phyloP scores from a whole-genome alignment of 2,113 vertebrate species.

The Acrocephalus kingi region DNA sequence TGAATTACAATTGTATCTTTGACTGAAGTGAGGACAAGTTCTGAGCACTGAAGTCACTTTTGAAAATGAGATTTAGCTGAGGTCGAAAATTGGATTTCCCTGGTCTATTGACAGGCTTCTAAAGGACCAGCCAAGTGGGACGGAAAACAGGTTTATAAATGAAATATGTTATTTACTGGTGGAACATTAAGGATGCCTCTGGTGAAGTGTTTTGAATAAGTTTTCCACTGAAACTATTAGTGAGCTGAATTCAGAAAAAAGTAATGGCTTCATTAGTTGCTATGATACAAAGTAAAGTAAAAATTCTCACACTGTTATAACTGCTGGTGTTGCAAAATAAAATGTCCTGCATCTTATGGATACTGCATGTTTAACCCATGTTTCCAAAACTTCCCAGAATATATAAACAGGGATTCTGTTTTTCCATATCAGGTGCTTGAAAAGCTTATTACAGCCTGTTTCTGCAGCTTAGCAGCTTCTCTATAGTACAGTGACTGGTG shows the following conservation, averaged over 20 bases:
- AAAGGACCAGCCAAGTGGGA: conserved; percentile 20
- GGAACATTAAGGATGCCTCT: background rate
- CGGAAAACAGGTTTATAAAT: conserved; percentile 13
- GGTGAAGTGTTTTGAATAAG: conserved; percentile 34
- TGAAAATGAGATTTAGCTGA: conserved; percentile 12
- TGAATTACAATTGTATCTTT: conserved; percentile 18
- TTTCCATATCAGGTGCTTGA: conserved; percentile 23
- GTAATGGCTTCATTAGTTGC: conserved; percentile 22
- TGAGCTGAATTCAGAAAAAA: conserved; percentile 24
- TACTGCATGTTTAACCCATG: conserved; percentile 49
- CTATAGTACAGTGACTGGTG: background rate
- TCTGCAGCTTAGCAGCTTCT: conserved; percentile 16
- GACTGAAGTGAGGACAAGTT: background rate
- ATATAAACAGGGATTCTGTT: background rate
- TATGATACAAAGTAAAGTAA: conserved; percentile 44
- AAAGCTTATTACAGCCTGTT: conserved; percentile 31
- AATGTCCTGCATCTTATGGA: background rate
- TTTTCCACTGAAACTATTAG: conserved; percentile 18
- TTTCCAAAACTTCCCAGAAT: conserved; percentile 14
- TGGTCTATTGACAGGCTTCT: conserved; percentile 21
- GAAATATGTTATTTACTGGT: conserved; percentile 15
- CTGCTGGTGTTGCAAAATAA: background rate
- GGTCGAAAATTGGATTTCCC: conserved; percentile 32
- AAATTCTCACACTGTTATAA: conserved; percentile 27
- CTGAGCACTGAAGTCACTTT: conserved; percentile 20